A percentile compares a stretch with the other conserved stretches of the same genome.
Evolutionary conservation across 23 tunicate species (phyloP).

Genomic region (Ciona savignyi): DNA sequence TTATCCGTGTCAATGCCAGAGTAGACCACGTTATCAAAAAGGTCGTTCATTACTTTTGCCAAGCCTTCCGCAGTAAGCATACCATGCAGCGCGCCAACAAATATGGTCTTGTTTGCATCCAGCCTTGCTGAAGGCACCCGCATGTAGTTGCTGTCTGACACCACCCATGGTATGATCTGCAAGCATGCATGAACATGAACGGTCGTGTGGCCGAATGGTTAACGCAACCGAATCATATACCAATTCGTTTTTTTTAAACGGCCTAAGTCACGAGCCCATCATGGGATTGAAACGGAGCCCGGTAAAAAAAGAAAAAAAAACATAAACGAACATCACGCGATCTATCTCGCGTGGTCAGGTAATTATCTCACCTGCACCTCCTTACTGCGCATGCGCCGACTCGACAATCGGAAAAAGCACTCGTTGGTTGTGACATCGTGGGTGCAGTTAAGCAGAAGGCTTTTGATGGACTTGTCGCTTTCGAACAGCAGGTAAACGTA

Average conservation of each 20-base stretch:
- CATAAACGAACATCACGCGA: no score
- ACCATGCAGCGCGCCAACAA: constrained; percentile 91
- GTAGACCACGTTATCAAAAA: constrained; percentile 86
- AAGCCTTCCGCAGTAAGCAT: constrained; percentile 80
- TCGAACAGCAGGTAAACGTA: constrained; percentile 84
- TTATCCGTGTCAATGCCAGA: constrained; percentile 96
- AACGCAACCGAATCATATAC: no score
- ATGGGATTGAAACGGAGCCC: no score
- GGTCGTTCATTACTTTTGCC: constrained; percentile 81
- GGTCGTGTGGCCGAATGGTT: no score
- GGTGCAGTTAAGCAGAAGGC: constrained; percentile 80
- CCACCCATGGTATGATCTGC: constrained; percentile 95
- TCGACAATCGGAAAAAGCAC: constrained; percentile 79
- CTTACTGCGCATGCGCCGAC: constrained; percentile 91
- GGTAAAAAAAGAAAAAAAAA: no score
- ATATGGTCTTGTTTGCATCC: constrained; percentile 83
- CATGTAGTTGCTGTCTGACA: constrained; percentile 84
- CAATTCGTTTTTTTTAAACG: no score
- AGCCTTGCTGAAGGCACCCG: constrained; percentile 56
- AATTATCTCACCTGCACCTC: constrained; percentile 72
- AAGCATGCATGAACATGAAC: no score
- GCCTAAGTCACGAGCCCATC: no score
- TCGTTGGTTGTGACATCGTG: constrained; percentile 86
- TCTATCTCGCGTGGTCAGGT: no score
- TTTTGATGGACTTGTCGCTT: constrained; percentile 84